phyloP scores from a whole-genome alignment of 2,113 vertebrate genomes.

The Zosterops japonicus region DNA sequence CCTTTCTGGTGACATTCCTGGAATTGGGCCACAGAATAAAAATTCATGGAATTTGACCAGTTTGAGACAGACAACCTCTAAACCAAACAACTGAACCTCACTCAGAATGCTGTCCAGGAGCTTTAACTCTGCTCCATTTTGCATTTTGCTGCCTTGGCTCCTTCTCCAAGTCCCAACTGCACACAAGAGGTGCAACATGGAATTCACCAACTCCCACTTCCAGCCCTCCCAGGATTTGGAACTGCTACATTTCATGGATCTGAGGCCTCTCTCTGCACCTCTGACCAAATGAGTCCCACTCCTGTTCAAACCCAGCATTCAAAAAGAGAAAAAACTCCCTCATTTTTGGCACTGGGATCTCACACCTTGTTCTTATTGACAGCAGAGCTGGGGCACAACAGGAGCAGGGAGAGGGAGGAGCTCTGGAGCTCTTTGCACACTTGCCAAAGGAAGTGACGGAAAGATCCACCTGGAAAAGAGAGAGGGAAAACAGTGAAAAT shows the following conservation, averaged over 20 bases:
- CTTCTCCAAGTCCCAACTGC: neutral
- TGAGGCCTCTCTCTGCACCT: neutral
- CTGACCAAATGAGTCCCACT: neutral
- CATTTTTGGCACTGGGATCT: neutral
- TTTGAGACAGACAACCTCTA: neutral
- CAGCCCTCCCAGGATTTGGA: no score
- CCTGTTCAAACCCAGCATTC: neutral
- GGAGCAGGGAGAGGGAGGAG: constrained; percentile 89
- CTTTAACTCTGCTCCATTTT: neutral
- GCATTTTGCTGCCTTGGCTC: neutral
- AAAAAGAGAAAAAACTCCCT: neutral
- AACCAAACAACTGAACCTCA: neutral
- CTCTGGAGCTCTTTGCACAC: constrained; percentile 98
- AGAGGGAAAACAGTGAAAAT: neutral
- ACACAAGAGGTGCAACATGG: neutral
- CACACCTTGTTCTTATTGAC: constrained; percentile 96
- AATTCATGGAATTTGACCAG: neutral
- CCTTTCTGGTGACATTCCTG: neutral
- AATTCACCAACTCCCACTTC: neutral
- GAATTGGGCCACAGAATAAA: neutral
- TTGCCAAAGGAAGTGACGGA: constrained; percentile 98
- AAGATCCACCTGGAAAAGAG: constrained; percentile 88
- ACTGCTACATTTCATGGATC: neutral
- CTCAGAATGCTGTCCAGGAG: neutral
- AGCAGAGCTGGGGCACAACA: constrained; percentile 92